phyloP scores from a whole-genome alignment of 30 jellyfish, hydroid and myxozoan species.

The Sanderia malayensis region DNA sequence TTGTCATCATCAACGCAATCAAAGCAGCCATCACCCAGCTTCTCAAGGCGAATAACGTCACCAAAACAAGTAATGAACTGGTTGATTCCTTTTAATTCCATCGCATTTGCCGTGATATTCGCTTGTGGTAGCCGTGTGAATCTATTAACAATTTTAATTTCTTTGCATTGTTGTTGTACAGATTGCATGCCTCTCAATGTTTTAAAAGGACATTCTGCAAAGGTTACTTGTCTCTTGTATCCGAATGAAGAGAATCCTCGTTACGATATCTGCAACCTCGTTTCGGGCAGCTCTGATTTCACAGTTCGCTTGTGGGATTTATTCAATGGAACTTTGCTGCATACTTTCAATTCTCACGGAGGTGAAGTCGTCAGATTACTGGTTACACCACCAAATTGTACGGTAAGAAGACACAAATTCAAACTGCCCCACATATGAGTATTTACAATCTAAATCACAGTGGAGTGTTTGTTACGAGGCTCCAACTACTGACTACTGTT shows the following conservation, averaged over 20 bases:
- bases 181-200: constrained; percentile 50
- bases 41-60: constrained; percentile 32
- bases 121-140: too few relatives aligned
- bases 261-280: constrained; percentile 79
- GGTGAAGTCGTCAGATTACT: constrained; percentile 85
- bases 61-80: constrained; percentile 31
- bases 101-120: constrained; percentile 5
- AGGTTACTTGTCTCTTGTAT: constrained; percentile 86
- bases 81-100: not conserved
- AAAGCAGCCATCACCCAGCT: constrained; percentile 76
- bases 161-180: too few relatives aligned
- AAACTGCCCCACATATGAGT: too few relatives aligned
- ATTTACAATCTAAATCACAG: too few relatives aligned
- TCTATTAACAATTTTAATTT: too few relatives aligned
- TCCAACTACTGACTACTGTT: too few relatives aligned
- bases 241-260: constrained; percentile 99
- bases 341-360: constrained; percentile 92
- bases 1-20: constrained; percentile 73
- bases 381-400: constrained; percentile 97
- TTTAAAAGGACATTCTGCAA: constrained; percentile 88
- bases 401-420: constrained; percentile 85
- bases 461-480: too few relatives aligned
- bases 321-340: constrained; percentile 63
- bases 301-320: constrained; percentile 97
- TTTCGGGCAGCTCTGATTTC: constrained; percentile 99